phyloP scores from a whole-genome alignment of 2,888 invertebrate genomes.

The Rhagophthalmus giganteus region DNA sequence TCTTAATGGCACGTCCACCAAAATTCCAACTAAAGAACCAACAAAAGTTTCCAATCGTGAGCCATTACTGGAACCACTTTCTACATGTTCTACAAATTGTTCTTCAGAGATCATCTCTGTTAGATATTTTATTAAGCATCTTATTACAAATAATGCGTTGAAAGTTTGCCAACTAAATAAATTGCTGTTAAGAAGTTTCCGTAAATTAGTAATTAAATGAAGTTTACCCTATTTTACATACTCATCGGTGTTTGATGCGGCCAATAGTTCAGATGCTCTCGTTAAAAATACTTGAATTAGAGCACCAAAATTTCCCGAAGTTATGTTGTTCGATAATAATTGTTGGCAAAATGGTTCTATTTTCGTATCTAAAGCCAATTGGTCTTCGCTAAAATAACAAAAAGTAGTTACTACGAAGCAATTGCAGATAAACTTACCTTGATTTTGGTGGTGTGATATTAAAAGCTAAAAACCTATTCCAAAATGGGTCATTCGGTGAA shows the following conservation, averaged over 20 bases:
- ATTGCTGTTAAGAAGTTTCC: constrained; percentile 59
- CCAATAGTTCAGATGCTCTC: constrained; percentile 79
- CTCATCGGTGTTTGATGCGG: constrained; percentile 88
- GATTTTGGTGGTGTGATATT: constrained; percentile 81
- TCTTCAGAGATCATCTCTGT: constrained; percentile 90
- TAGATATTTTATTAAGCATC: constrained; percentile 83
- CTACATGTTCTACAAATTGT: constrained; percentile 81
- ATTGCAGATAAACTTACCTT: too few relatives aligned
- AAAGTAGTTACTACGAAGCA: background rate
- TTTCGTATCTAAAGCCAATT: constrained; percentile 78
- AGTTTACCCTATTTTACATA: constrained; percentile 48
- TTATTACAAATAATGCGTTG: constrained; percentile 88
- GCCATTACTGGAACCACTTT: constrained; percentile 56
- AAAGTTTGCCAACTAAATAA: constrained; percentile 91
- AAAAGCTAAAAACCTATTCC: constrained; percentile 92
- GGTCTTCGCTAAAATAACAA: constrained; percentile 69
- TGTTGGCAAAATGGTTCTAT: constrained; percentile 74
- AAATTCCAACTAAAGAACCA: constrained; percentile 74
- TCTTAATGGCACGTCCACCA: constrained; percentile 81
- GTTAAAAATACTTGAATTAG: constrained; percentile 84
- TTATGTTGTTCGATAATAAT: constrained; percentile 80
- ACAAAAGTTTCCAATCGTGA: constrained; percentile 71
- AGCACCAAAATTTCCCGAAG: constrained; percentile 88
- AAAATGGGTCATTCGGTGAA: constrained; percentile 85
- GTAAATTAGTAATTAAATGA: constrained; percentile 3